Conservation (phyloP, 2,797 vertebrate species). For the Anguilla marmorata region DNA sequence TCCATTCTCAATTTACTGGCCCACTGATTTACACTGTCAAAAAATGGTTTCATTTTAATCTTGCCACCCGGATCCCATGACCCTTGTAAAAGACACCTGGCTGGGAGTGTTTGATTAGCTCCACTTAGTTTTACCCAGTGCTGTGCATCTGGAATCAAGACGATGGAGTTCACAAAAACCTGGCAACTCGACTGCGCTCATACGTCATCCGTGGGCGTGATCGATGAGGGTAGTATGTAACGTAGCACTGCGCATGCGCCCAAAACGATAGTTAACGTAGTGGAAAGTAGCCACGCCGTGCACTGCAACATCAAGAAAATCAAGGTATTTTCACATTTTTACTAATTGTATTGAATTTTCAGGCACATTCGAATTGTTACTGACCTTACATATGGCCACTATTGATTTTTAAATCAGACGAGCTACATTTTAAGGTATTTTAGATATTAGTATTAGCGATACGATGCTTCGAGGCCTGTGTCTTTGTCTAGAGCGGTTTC, state of each 20-base stretch:
- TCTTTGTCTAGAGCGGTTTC: slow-evolving; percentile 29
- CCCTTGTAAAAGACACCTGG: no score
- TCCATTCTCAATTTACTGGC: no score
- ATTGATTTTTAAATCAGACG: background rate
- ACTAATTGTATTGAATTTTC: background rate
- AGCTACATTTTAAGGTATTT: background rate
- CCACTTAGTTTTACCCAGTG: no score
- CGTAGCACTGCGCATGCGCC: slow-evolving; percentile 16
- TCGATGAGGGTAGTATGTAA: background rate
- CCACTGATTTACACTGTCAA: no score
- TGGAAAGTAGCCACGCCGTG: slow-evolving; percentile 15
- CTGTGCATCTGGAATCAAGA: no score
- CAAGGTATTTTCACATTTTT: slow-evolving; percentile 7
- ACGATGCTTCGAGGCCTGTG: slow-evolving; percentile 25
- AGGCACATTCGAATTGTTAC: background rate
- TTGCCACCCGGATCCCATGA: no score
- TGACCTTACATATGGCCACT: background rate
- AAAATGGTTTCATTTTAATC: no score
- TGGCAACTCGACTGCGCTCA: background rate
- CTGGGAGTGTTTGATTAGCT: no score
- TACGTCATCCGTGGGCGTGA: background rate
- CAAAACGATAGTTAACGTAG: background rate
- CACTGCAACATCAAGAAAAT: background rate
- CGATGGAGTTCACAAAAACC: background rate
- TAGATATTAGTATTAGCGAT: background rate